Percentiles rank a stretch among this genome's conserved stretches.
These are phyloP conservation scores for Orycteropus afer DNA, from an alignment of 2,113 vertebrate genomes.

Conservation along the genomic window DNA sequence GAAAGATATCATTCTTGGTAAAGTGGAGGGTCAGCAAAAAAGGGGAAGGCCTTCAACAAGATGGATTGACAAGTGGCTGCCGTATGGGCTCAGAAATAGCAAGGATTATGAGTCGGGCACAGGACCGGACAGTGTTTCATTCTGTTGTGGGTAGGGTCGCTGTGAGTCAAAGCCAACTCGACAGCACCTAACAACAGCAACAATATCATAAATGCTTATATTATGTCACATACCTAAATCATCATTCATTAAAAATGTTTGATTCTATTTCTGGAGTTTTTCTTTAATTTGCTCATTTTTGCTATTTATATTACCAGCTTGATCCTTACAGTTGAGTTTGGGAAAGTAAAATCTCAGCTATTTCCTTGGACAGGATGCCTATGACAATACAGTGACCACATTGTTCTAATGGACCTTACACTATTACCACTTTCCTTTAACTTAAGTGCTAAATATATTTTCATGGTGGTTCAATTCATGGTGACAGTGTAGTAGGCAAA, in stretches of 20 bases:
- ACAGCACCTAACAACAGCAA: not conserved
- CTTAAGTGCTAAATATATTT: conserved; percentile 17
- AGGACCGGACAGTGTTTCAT: too few species aligned
- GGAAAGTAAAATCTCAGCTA: conserved; percentile 28
- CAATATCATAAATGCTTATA: not conserved
- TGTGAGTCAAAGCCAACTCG: too few species aligned
- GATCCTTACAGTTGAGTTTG: not conserved
- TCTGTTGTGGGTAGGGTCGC: too few species aligned
- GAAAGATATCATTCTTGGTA: too few species aligned
- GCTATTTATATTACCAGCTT: not conserved
- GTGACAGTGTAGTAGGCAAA: conserved; percentile 18
- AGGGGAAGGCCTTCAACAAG: too few species aligned
- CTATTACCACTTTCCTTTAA: not conserved
- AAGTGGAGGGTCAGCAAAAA: too few species aligned
- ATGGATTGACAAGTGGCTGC: too few species aligned
- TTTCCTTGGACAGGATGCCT: not conserved
- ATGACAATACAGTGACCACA: not conserved
- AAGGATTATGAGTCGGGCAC: too few species aligned
- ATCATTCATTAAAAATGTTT: conserved; percentile 27
- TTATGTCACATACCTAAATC: conserved; percentile 26
- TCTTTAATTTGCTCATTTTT: not conserved
- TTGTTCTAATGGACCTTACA: conserved; percentile 28
- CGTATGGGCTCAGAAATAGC: too few species aligned
- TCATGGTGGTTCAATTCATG: conserved; percentile 21
- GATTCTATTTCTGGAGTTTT: conserved; percentile 33